Base-by-base conservation (phyloP, 2,797 vertebrate genomes). In the Poeciliopsis presidionis region DNA sequence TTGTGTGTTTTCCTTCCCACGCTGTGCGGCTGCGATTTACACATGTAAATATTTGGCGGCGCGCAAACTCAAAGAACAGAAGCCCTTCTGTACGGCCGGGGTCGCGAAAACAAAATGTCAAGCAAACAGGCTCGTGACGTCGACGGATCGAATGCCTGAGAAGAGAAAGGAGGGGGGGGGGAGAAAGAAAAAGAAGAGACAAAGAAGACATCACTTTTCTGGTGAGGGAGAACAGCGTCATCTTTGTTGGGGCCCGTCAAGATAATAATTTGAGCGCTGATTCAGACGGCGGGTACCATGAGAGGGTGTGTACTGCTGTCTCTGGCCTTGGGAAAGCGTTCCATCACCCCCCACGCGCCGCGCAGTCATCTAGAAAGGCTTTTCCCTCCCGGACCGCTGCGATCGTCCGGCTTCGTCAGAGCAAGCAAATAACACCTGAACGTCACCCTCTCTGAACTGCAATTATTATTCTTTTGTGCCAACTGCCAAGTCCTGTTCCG, bases 21-120 rank as follows among this genome's bases (percentile, higher is more conserved):
- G 90, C 91, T 88, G 89, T 81, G 90, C 89, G 85, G 87, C 91
- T 93, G 91, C 91, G 89, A 89, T 86, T 84, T 84, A 76, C 7
- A 75, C 88, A 84, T 90, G 90, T 94, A 87, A 93, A 94, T 93
- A 94, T 93, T 93, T 91, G 89, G 79, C 89, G 79, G 53, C 13
- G 75, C 18, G 43, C 79, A 80, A 87, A 84, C 73, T 46, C 25
- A 4, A 25, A 51, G 88, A 92, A 94, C 92, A 93, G 87, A 92
- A 82, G 86, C 78, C 33, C 76, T 86, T 92, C 87, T 94, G 89
- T 94, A 63, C 45, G 3, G 79, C 69, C 53, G 39, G 75, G 73
- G 72, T 41, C 9, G 76, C 80, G 53, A 76, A 36, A 5, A 81
- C 78, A 65, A 90, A 91, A 91, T 89, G 91, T 89, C 90, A 89